Base-by-base conservation (phyloP, 2,797 vertebrate genomes). In the Smutsia gigantea region DNA sequence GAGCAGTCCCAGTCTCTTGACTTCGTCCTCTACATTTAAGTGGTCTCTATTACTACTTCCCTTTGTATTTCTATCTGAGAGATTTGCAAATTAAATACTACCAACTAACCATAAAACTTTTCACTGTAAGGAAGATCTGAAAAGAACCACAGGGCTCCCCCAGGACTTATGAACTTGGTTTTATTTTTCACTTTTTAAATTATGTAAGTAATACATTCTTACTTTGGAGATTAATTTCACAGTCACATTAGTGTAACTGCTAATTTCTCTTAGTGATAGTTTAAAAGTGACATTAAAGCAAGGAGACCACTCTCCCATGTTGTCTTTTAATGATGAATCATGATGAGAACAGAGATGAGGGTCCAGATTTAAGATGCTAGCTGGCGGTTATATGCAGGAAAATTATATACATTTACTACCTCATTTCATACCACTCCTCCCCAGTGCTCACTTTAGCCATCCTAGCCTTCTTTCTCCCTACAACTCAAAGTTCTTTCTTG, bases 181-280 rank as follows among this genome's bases (percentile, higher is more conserved):
- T 84, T 89, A 79, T 59, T 84, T 94, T 79, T 82, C 51, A 18
- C 13, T 63, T 92, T 90, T 89, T 49, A 71, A 46, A n/a, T 90
- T 87, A 75, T 78, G 66, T 51, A 87, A 61, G 39, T 89, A 93
- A 77, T 86, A 72, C 10, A 77, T n/a, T 95, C 57, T 94, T 51
- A 78, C 42, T 74, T 93, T 74, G 81, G 68, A 72, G 23, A 79
- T 87, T 82, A 84, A 64, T 83, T 92, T 93, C 68, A 61, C 27
- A 42, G 18, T 83, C 46, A 34, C 18, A 13, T 68, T 53, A 21
- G 19, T 86, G 21, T 74, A 74, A 91, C 42, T 92, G 93, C 17
- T 84, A 27, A 53, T 27, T 82, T 93, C 59, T 66, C 69, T n/a
- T 82, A 63, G 25, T 86, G 57, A 57, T 57, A 34, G 25, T 86